Evolutionary conservation across 2,113 vertebrate species (phyloP).

Genomic region (Limanda limanda): DNA sequence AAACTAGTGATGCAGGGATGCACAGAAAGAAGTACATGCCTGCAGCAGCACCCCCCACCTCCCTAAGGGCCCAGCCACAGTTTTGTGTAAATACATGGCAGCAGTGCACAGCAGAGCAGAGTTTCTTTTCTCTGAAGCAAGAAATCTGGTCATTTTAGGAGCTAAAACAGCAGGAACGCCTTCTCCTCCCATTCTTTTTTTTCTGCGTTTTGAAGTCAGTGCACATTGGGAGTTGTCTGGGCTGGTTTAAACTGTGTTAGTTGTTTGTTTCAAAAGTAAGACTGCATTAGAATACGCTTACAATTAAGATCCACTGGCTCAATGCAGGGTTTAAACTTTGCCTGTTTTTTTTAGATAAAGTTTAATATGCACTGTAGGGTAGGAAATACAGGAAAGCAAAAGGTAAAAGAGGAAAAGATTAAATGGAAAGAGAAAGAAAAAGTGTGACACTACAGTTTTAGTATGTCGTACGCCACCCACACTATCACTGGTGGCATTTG

Average conservation of each 20-base stretch:
- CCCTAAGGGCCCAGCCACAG: slow-evolving; percentile 19
- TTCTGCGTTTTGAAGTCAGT: slow-evolving; percentile 8
- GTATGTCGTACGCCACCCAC: slow-evolving; percentile 17
- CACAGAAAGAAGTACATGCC: background rate
- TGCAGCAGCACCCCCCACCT: background rate
- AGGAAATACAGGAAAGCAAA: slow-evolving; percentile 4
- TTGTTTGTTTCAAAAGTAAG: slow-evolving; percentile 15
- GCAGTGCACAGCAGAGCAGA: slow-evolving; percentile 15
- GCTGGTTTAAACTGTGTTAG: background rate
- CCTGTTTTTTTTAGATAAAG: background rate
- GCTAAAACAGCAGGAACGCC: slow-evolving; percentile 20
- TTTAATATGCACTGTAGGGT: background rate
- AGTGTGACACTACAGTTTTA: slow-evolving; percentile 3
- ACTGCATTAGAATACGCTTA: background rate
- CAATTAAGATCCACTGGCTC: slow-evolving; percentile 8
- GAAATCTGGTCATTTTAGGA: slow-evolving; percentile 33
- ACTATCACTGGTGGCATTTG: slow-evolving; percentile 50
- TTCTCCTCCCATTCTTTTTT: background rate
- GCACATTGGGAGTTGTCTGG: slow-evolving; percentile 19
- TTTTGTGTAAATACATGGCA: slow-evolving; percentile 29
- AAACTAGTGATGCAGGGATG: background rate
- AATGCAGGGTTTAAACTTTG: slow-evolving; percentile 1
- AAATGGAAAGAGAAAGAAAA: background rate
- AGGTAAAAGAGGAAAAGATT: slow-evolving; percentile 1
- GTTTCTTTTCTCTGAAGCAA: background rate